Evolutionary conservation across 2,113 vertebrate species (phyloP), one percentile per base, ranked within the genome.

Genomic region (Eretmochelys imbricata): DNA sequence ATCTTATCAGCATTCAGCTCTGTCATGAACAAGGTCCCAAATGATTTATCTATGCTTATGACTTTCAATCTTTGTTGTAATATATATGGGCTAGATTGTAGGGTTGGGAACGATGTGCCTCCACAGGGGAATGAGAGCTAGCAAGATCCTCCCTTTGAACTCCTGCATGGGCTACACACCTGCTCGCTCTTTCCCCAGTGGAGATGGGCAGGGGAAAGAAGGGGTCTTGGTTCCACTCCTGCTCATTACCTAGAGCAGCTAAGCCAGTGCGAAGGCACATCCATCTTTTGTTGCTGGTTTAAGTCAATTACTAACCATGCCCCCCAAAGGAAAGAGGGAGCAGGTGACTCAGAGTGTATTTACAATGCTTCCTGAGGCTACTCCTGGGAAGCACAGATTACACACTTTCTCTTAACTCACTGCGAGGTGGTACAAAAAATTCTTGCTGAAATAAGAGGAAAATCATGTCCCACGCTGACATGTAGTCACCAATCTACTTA

Each of bases 291-390:
- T 69, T 72, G 19, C 46, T 82, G 53, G 93, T 22, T 38, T 72
- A 72, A 93, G 86, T 81, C 91, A 81, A 72, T 84, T 87, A 91
- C 94, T 94, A 53, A 93, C 94, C 94, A 94, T 75, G 65, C 85
- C 93, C 48, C 38, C 89, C 72, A 50, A 85, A n/a, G 81, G 62
- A 42, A 20, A 93, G 50, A 85, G 65, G 92, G 89, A 85, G 72
- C 10, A 92, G 25, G 95, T 46, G n/a, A 88, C 87, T 42, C 27
- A 84, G 89, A 91, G 31, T 11, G 20, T 1, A 2, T 8, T 17
- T 25, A 89, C 5, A 4, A 57, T 88, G 85, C 55, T 6, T 81
- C 62, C 53, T 46, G 80, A 35, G 87, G 24, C 35, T 12, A 0
- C 42, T 0, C 0, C 51, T 25, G 24, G 59, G 55, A 46, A 84